Evolutionary conservation across 2,113 vertebrate genomes (phyloP).

Genomic region (Brachionichthys hirsutus): DNA sequence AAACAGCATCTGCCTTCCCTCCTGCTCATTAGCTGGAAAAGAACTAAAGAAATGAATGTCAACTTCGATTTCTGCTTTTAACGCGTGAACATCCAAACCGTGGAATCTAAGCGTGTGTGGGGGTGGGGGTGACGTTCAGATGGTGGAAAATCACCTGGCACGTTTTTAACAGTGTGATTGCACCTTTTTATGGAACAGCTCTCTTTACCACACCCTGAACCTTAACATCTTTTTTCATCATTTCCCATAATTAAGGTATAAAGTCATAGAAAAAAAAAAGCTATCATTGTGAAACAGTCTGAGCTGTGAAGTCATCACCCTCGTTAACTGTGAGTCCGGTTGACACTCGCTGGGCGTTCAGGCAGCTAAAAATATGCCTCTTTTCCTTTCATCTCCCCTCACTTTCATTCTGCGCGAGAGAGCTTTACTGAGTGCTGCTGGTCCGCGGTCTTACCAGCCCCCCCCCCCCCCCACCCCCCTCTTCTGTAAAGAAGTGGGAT

Average conservation of each 20-base stretch:
- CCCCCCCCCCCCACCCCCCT: constrained; percentile 40
- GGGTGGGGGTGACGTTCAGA: constrained; percentile 23
- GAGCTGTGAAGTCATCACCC: constrained; percentile 64
- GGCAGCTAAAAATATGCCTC: constrained; percentile 62
- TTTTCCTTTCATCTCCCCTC: constrained; percentile 62
- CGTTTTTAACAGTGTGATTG: constrained; percentile 50
- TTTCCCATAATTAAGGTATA: constrained; percentile 59
- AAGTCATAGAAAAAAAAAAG: constrained; percentile 63
- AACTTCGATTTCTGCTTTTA: constrained; percentile 54
- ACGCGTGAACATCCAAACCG: constrained; percentile 36
- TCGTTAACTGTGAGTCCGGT: constrained; percentile 50
- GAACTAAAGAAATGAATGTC: constrained; percentile 51
- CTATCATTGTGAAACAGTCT: constrained; percentile 53
- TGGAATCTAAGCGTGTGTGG: constrained; percentile 27
- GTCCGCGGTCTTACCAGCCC: too few species aligned
- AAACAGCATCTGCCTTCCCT: too few species aligned
- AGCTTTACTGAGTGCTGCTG: constrained; percentile 70
- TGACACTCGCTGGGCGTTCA: constrained; percentile 50
- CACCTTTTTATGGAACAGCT: constrained; percentile 51
- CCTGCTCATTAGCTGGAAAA: constrained; percentile 51
- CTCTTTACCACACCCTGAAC: constrained; percentile 42
- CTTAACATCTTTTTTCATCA: constrained; percentile 65
- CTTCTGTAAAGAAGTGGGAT: constrained; percentile 51
- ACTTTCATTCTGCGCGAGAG: constrained; percentile 59
- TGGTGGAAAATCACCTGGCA: constrained; percentile 55